Conservation (phyloP, 2,113 vertebrate species). For the Eretmochelys imbricata region DNA sequence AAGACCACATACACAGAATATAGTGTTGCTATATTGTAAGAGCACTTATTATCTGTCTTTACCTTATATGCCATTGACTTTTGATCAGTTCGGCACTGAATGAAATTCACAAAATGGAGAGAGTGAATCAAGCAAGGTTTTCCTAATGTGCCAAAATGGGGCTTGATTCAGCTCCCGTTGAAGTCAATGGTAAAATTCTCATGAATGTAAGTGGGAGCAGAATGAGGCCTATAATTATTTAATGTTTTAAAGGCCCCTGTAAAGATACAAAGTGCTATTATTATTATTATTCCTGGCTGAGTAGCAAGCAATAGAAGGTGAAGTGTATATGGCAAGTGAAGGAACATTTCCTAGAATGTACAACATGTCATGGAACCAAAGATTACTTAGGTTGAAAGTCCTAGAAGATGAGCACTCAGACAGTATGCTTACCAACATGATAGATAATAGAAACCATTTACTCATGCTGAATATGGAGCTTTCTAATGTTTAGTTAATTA, state of each 20-base stretch:
- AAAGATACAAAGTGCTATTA: neutral
- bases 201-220: neutral
- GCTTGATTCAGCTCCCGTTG: neutral
- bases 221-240: neutral
- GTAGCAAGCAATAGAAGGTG: neutral
- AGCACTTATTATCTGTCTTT: neutral
- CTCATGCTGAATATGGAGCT: neutral
- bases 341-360: neutral
- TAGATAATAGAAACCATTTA: neutral
- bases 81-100: no score
- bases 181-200: neutral
- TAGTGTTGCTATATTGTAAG: neutral
- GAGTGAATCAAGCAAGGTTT: neutral
- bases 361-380: neutral
- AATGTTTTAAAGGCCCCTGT: neutral
- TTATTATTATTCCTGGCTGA: accelerated
- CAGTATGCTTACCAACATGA: neutral
- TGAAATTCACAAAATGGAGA: no score
- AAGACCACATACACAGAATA: neutral
- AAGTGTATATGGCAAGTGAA: neutral
- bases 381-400: neutral
- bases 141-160: neutral
- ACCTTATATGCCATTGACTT: neutral
- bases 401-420: neutral
- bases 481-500: neutral